These are phyloP conservation scores for Sebastes fasciatus DNA, from an alignment of 2,113 vertebrate species.

Conservation along the genomic window DNA sequence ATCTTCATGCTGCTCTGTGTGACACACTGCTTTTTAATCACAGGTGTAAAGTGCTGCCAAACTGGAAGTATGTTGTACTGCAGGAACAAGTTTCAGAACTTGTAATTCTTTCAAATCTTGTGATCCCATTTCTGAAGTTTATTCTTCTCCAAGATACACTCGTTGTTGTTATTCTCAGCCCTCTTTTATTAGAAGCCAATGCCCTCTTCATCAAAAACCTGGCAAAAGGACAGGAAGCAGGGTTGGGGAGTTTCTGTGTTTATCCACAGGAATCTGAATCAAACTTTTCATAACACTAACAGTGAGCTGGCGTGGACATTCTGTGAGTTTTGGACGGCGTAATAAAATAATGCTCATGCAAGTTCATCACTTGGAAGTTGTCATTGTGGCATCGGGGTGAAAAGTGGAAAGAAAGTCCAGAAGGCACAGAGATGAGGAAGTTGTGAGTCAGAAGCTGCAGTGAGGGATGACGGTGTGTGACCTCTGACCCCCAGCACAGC, in stretches of 20 bases:
- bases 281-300: neutral
- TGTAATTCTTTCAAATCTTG: neutral
- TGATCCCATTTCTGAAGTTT: neutral
- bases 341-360: neutral
- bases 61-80: neutral
- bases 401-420: neutral
- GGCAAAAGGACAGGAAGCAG: neutral
- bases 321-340: neutral
- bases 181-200: neutral
- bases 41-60: neutral
- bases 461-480: slow-evolving; percentile 4
- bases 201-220: neutral
- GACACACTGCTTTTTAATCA: no score
- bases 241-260: neutral
- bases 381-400: neutral
- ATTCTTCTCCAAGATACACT: neutral
- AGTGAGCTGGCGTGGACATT: neutral
- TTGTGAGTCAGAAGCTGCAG: slow-evolving; percentile 28
- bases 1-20: no score
- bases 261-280: neutral
- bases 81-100: neutral
- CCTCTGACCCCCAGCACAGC: slow-evolving; percentile 25
- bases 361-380: neutral
- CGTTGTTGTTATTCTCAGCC: neutral
- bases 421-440: neutral